Conservation (phyloP, 2,797 vertebrate genomes). For the Harpagifer antarcticus region DNA sequence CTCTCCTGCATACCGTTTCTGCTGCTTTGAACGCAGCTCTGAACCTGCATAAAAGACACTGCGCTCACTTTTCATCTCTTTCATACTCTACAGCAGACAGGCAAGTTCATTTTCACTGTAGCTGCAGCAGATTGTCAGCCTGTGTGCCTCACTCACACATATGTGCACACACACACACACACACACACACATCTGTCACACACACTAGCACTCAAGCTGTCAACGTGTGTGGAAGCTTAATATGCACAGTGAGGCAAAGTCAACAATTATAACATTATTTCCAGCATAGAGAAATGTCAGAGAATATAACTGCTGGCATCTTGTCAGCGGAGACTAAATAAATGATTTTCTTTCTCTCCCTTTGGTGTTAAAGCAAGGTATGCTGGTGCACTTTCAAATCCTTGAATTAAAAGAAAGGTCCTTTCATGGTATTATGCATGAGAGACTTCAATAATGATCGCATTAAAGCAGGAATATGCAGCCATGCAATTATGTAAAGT, state of each 20-base stretch:
- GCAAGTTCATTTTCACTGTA: conserved; percentile 79
- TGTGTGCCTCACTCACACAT: conserved; percentile 56
- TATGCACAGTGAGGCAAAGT: conserved; percentile 80
- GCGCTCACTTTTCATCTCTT: conserved; percentile 84
- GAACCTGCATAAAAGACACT: conserved; percentile 86
- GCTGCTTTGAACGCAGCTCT: conserved; percentile 85
- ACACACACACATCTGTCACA: conserved; percentile 77
- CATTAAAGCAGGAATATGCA: conserved; percentile 61
- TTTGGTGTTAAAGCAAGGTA: conserved; percentile 79
- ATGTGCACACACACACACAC: conserved; percentile 40
- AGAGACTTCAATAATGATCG: conserved; percentile 62
- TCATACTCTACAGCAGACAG: conserved; percentile 79
- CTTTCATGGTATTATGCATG: conserved; percentile 68
- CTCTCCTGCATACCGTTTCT: conserved; percentile 71
- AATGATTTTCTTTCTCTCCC: conserved; percentile 68
- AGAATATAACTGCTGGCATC: conserved; percentile 79
- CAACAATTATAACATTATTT: conserved; percentile 86
- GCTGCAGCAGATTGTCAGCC: conserved; percentile 78
- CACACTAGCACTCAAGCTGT: conserved; percentile 79
- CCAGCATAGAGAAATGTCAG: conserved; percentile 78
- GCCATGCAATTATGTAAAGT: conserved; percentile 40
- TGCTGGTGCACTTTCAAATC: conserved; percentile 71
- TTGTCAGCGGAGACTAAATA: conserved; percentile 77
- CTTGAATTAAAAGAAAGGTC: conserved; percentile 69
- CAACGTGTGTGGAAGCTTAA: conserved; percentile 78